Evolutionary conservation across 1,140 invertebrate species (phyloP), one percentile per base, ranked within the genome.

Genomic region (Thalassaphorura encarpata): DNA sequence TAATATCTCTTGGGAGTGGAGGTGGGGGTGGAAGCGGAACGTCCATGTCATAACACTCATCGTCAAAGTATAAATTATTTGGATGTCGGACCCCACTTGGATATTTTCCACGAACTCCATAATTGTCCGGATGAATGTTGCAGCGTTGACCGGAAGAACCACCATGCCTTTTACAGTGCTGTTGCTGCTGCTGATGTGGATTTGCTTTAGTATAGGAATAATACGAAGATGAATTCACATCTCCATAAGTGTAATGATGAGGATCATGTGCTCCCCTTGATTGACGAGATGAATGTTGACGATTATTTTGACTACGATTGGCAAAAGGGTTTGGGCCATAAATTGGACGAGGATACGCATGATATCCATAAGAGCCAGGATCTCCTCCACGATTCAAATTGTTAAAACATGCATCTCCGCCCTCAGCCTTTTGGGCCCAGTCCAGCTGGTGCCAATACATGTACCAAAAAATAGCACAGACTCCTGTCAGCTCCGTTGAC

Each of bases 401-500:
- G 18, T 47, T 47, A 8, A 8, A 23, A 47, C 45, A 26, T 4
- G 5, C 29, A n/a, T 23, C 36, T 2, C 28, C 11, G 31, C 26
- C 21, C 5, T 24, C 16, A 15, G 43, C 45, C 42, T 58, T 58
- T 24, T 45, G 19, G 16, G 56, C 56, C 56, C 56, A 58, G 27
- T 58, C 56, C 40, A 58, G 73, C 67, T 84, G 80, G 67, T 83
- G 80, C 70, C 78, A 77, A 64, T 82, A 81, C 60, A 91, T 87
- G 70, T 87, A 91, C 27, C 89, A 80, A 69, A 90, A 90, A 46
- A 93, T 83, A 48, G 87, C 85, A 46, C 84, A 82, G 16, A 86
- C 85, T 16, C 88, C 89, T 16, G 88, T 83, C 42, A 89, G 72
- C 70, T 91, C 87, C 2, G 83, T 85, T 23, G 80, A 78, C 59